Conservation (phyloP, 2,113 vertebrate species). For the Ctenomys sociabilis region DNA sequence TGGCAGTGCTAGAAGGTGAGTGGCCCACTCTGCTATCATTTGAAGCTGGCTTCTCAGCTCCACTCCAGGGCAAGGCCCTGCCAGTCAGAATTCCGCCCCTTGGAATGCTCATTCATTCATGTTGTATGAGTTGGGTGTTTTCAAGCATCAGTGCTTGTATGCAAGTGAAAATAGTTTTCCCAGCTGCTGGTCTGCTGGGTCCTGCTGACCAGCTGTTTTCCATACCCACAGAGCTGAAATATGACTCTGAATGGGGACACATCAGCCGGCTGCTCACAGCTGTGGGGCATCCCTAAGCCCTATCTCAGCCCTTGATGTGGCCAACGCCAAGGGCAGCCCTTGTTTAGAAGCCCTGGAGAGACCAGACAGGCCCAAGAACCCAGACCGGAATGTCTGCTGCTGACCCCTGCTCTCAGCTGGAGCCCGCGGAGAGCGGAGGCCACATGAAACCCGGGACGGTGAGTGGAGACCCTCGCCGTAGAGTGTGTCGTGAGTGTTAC, state of each 20-base stretch:
- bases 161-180: slow-evolving; percentile 53
- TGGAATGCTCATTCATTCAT: not conserved
- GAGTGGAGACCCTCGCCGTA: not conserved
- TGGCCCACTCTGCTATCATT: too few relatives aligned
- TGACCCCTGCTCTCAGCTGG: not conserved
- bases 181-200: not conserved
- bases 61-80: accelerated
- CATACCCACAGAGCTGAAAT: slow-evolving; percentile 24
- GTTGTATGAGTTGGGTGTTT: slow-evolving; percentile 9
- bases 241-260: not conserved
- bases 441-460: not conserved
- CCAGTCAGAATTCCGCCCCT: not conserved
- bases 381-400: not conserved
- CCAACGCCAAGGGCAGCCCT: slow-evolving; percentile 2
- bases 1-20: not conserved
- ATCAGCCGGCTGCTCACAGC: not conserved
- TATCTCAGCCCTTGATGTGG: not conserved
- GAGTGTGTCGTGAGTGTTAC: not conserved
- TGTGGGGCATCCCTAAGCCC: not conserved
- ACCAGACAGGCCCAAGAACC: not conserved
- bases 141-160: not conserved
- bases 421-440: not conserved
- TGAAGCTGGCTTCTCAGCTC: not conserved
- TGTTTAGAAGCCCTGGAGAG: not conserved
- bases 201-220: slow-evolving; percentile 50